Evolutionary conservation across 1,140 invertebrate species (phyloP).

Genomic region (Eufriesea mexicana): DNA sequence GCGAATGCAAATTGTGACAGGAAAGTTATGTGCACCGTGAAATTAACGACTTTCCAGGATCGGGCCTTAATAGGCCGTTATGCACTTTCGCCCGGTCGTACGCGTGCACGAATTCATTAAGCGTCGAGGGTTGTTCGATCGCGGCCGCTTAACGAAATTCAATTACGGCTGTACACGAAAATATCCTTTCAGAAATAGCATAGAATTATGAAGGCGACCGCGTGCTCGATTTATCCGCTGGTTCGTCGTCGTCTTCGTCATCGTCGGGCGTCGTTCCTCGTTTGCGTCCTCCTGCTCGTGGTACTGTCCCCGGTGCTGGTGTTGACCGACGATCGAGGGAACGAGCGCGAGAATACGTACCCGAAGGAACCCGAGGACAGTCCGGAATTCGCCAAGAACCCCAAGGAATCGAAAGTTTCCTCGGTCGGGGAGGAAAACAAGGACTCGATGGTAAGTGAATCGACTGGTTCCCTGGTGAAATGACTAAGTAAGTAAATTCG

Average conservation of each 20-base stretch:
- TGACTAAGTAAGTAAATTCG: background rate
- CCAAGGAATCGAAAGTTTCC: background rate
- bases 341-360: background rate
- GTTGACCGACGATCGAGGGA: constrained; percentile 4
- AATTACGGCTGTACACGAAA: too few relatives aligned
- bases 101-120: constrained; percentile 49
- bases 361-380: background rate
- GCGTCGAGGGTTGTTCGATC: background rate
- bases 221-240: background rate
- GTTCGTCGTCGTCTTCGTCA: background rate
- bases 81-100: constrained; percentile 43
- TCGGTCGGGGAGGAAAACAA: background rate
- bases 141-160: background rate
- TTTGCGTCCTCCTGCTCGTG: constrained; percentile 35
- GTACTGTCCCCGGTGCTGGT: background rate
- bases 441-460: background rate
- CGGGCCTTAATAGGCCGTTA: constrained; percentile 68
- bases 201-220: constrained; percentile 9
- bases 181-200: background rate
- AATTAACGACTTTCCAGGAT: constrained; percentile 76
- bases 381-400: background rate
- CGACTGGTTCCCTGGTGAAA: background rate
- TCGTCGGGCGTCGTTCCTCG: constrained; percentile 3
- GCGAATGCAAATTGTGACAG: constrained; percentile 80
- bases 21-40: constrained; percentile 74